phyloP scores from a whole-genome alignment of 2,888 invertebrate species.

The Scelioninae gen. 1 region DNA sequence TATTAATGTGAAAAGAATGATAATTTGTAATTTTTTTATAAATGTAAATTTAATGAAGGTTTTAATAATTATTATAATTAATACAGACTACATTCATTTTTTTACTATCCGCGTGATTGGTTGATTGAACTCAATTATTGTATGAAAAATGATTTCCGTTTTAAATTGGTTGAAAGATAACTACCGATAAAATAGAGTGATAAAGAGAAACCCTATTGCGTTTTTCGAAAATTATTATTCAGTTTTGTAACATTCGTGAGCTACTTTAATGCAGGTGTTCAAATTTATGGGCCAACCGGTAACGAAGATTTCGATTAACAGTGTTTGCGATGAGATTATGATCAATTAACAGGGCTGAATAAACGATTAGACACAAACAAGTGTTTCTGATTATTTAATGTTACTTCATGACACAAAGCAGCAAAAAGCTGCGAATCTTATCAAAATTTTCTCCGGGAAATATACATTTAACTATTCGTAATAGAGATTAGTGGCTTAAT shows the following conservation, averaged over 20 bases:
- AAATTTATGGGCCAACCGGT: constrained; percentile 10
- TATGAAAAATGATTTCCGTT: too few relatives aligned
- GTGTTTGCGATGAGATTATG: constrained; percentile 4
- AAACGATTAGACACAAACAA: constrained; percentile 11
- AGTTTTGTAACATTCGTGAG: constrained; percentile 14
- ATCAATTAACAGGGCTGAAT: neutral
- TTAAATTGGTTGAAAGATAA: too few relatives aligned
- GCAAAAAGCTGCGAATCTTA: constrained; percentile 51
- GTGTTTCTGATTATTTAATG: too few relatives aligned
- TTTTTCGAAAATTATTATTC: constrained; percentile 34
- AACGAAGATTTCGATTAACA: constrained; percentile 2
- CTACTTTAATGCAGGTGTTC: constrained; percentile 18
- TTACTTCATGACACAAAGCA: constrained; percentile 1
- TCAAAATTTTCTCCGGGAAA: constrained; percentile 58
- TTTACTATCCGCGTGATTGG: too few relatives aligned
- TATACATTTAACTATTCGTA: constrained; percentile 39
- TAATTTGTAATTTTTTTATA: too few relatives aligned
- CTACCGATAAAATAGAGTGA: constrained; percentile 13
- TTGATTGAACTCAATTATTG: too few relatives aligned
- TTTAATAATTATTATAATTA: too few relatives aligned
- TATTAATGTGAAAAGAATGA: too few relatives aligned
- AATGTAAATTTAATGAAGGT: too few relatives aligned
- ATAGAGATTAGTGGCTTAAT: constrained; percentile 54
- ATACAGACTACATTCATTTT: too few relatives aligned
- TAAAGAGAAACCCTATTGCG: constrained; percentile 19